Conservation (phyloP, 1,140 invertebrate genomes). For the Microplitis mediator region DNA sequence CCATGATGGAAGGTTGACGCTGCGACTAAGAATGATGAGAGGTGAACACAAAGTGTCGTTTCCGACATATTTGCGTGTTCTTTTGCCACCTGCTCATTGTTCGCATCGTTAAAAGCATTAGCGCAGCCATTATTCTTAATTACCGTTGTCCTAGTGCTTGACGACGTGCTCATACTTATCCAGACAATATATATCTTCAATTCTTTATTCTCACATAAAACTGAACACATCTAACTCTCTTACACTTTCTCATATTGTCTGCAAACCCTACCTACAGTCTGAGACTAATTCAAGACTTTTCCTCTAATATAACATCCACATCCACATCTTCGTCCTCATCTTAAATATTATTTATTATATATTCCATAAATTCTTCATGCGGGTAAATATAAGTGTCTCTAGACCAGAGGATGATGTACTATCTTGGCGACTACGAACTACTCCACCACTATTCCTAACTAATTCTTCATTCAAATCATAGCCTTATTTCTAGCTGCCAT, state of each 20-base stretch:
- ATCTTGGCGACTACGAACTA: background rate
- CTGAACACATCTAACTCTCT: no score
- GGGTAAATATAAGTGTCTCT: background rate
- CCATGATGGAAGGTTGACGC: constrained; percentile 1
- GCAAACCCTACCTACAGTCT: no score
- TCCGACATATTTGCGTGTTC: background rate
- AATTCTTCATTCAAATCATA: constrained; percentile 13
- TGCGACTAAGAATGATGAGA: constrained; percentile 7
- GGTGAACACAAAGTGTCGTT: constrained; percentile 1
- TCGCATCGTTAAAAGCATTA: constrained; percentile 54
- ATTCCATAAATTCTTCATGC: background rate
- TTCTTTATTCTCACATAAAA: no score
- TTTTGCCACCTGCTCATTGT: constrained; percentile 47
- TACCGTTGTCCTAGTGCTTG: constrained; percentile 34
- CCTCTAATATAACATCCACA: background rate
- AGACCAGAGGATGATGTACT: background rate
- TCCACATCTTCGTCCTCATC: no score
- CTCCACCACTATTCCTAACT: background rate
- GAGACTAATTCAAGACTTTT: no score
- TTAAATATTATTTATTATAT: background rate
- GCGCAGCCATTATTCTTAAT: constrained; percentile 52
- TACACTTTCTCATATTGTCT: no score
- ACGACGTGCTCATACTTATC: background rate
- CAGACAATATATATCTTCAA: no score
- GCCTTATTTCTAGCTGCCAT: constrained; percentile 1